A percentile compares a stretch with the other conserved stretches of the same genome.
phyloP scores from a whole-genome alignment of 2,888 invertebrate species.

The Diabrotica balteata region DNA sequence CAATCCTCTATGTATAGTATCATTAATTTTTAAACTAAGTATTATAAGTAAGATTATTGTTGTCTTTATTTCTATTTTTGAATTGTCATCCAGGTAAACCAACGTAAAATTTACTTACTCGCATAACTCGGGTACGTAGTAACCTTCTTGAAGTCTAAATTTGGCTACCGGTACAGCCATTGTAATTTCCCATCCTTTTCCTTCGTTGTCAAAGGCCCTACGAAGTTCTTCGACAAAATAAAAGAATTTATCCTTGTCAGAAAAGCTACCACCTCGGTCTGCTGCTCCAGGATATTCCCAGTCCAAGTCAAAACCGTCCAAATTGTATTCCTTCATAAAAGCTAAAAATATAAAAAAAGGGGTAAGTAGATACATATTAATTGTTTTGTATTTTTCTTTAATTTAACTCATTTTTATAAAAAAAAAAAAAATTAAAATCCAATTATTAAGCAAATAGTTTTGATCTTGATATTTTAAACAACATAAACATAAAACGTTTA shows the following conservation, averaged over 20 bases:
- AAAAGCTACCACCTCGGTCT: slow-evolving; percentile 83
- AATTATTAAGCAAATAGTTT: too few relatives aligned
- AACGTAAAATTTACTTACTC: slow-evolving; percentile 65
- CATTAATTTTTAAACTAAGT: too few relatives aligned
- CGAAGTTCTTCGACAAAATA: slow-evolving; percentile 83
- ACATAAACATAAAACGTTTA: too few relatives aligned
- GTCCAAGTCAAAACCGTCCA: slow-evolving; percentile 87
- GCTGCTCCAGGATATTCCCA: slow-evolving; percentile 93
- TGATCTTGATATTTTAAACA: too few relatives aligned
- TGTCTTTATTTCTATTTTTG: too few relatives aligned
- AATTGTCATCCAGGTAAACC: too few relatives aligned
- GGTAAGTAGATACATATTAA: too few relatives aligned
- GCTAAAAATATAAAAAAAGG: slow-evolving; percentile 56
- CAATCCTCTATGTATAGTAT: too few relatives aligned
- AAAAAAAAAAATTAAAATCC: too few relatives aligned
- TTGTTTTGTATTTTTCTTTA: too few relatives aligned
- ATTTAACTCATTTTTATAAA: too few relatives aligned
- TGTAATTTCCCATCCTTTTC: slow-evolving; percentile 84
- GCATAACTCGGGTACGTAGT: slow-evolving; percentile 89
- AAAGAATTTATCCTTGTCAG: slow-evolving; percentile 84
- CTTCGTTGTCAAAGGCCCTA: slow-evolving; percentile 77
- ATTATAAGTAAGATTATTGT: too few relatives aligned
- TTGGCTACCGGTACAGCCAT: slow-evolving; percentile 90
- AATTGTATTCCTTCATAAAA: slow-evolving; percentile 78
- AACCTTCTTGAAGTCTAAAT: slow-evolving; percentile 87